A percentile compares a stretch with the other conserved stretches of the same genome.
Conservation (phyloP, 2,113 vertebrate species). For the Xyrauchen texanus region DNA sequence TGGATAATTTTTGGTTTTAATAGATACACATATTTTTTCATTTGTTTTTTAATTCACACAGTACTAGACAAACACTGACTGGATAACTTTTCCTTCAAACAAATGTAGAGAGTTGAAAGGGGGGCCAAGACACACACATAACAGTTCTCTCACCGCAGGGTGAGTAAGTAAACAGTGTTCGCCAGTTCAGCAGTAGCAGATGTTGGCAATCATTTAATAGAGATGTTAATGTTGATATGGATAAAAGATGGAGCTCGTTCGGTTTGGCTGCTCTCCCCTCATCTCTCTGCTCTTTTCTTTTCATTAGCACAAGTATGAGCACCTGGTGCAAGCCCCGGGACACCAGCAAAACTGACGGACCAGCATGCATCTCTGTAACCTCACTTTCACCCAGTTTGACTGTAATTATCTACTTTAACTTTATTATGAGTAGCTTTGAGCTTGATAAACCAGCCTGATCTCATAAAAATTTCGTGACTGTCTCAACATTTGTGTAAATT, state of each 20-base stretch:
- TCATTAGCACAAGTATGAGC: conserved; percentile 62
- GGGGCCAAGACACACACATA: conserved; percentile 16
- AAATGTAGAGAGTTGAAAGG: background rate
- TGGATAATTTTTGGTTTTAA: no score
- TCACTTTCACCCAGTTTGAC: background rate
- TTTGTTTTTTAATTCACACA: no score
- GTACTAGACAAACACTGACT: no score
- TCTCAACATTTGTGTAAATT: no score
- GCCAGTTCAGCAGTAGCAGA: conserved; percentile 68
- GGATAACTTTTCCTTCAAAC: background rate
- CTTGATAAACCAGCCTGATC: no score
- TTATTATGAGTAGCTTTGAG: no score
- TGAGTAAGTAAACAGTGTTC: conserved; percentile 34
- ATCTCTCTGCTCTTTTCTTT: conserved; percentile 44
- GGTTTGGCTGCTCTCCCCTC: conserved; percentile 58
- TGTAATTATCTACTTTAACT: no score
- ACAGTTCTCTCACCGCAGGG: no score
- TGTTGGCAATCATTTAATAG: conserved; percentile 74
- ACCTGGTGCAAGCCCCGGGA: conserved; percentile 65
- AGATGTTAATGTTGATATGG: conserved; percentile 70
- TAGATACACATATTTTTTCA: no score
- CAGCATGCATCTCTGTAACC: conserved; percentile 32
- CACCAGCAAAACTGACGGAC: conserved; percentile 49
- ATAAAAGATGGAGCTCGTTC: conserved; percentile 65
- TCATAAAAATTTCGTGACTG: no score